Evolutionary conservation across 2,888 invertebrate genomes (phyloP), one percentile per base, ranked within the genome.

Genomic region (Nemoura dubitans): DNA sequence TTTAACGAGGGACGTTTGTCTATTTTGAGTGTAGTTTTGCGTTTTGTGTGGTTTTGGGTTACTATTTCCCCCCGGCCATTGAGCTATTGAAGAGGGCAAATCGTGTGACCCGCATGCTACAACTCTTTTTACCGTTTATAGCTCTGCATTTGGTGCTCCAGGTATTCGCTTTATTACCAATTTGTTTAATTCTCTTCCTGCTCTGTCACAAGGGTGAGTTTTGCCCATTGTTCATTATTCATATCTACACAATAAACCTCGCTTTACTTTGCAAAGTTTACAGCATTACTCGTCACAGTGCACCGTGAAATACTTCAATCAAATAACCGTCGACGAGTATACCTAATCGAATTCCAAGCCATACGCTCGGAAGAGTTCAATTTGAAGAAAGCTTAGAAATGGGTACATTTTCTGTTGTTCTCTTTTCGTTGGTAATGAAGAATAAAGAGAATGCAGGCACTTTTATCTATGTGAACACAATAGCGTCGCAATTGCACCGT

Each of bases 321-420:
- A 59, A 59, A 59, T 59, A 59, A 59, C 59, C 59, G 21, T 2
- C 59, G 59, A 59, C 59, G 21, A 59, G 59, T 59, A n/a, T n/a
- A n/a, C n/a, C n/a, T n/a, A 59, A 59, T 59, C 21, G 59, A 59
- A 59, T 59, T 59, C 14, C 59, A 21, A 21, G 16, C 21, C 10
- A 21, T 59, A 59, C 59, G 59, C 59, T 59, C 59, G 6, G 59
- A 59, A 10, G 59, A 59, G 59, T 59, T 59, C 59, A 59, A 59
- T 59, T 59, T 59, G 59, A 59, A 59, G 59, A 59, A 59, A 59
- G 59, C 59, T 59, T 59, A 59, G 59, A 59, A 59, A 59, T 59
- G 14, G 59, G 59, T 6, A 3, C 59, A 59, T 59, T 59, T 59
- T 59, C 59, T 59, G 59, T 59, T 59, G 59, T 59, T 59, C 59